A percentile compares a stretch with the other conserved stretches of the same genome.
Conservation (phyloP, 2,888 invertebrate species). For the Rutpela maculata region DNA sequence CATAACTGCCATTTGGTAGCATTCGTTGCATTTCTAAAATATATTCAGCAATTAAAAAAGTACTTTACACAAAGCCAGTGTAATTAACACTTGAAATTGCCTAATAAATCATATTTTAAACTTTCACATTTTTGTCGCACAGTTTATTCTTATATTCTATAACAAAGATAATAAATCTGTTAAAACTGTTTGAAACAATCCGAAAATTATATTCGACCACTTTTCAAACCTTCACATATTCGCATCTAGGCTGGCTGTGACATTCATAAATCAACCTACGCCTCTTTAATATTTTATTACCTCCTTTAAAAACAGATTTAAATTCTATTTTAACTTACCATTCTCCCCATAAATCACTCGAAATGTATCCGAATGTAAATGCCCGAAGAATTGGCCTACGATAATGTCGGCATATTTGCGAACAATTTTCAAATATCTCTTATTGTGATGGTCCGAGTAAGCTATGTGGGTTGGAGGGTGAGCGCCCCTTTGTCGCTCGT, state of each 20-base stretch:
- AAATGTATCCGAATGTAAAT: constrained; percentile 94
- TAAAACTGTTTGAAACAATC: constrained; percentile 27
- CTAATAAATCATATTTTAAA: background rate
- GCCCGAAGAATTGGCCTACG: constrained; percentile 94
- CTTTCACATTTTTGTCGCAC: background rate
- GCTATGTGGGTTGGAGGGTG: constrained; percentile 77
- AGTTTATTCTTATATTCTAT: background rate
- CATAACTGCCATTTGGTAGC: too few species aligned
- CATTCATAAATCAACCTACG: constrained; percentile 36
- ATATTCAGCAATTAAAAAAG: background rate
- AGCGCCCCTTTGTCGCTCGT: constrained; percentile 85
- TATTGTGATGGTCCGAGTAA: constrained; percentile 85
- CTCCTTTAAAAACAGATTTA: constrained; percentile 41
- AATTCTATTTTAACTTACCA: constrained; percentile 75
- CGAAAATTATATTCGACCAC: constrained; percentile 33
- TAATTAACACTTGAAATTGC: background rate
- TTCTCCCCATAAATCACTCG: constrained; percentile 87
- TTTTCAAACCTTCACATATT: constrained; percentile 33
- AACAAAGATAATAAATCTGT: constrained; percentile 23
- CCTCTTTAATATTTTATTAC: constrained; percentile 40
- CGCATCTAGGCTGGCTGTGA: constrained; percentile 32
- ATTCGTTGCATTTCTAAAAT: background rate
- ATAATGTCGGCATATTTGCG: constrained; percentile 87
- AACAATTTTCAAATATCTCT: constrained; percentile 84
- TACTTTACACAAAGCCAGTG: background rate